Evolutionary conservation across 2,888 invertebrate species (phyloP), one percentile per base, ranked within the genome.

Genomic region (Noctua pronuba): DNA sequence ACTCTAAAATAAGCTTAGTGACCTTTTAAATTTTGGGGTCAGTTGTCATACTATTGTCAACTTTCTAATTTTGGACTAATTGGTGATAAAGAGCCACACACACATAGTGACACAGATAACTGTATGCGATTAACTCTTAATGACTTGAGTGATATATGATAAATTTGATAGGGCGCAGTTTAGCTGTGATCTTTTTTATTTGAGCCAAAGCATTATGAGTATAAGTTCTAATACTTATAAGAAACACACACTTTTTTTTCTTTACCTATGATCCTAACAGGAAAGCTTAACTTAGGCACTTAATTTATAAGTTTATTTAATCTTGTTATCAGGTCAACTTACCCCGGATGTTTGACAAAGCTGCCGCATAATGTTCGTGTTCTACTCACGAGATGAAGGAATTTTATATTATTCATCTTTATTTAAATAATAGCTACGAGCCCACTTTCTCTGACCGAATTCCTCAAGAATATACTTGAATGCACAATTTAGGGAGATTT

Each of bases 381-480:
- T 87, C 84, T 91, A 84, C 81, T 88, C 35, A 92, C 24, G 77
- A 92, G 73, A 65, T 91, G 87, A 73, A 91, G 73, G 80, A 93
- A 87, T 82, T 86, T 89, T 74, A 91, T 88, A 70, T 86, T 89
- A 90, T 92, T 93, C 94, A 94, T 94, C 73, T 89, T 92, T 70
- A 73, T 67, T 49, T 80, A 80, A 81, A 79, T 80, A 73, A 60
- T 79, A 75, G 84, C 83, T 78, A 82, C 75, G 86, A 75, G 75
- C 82, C 64, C 80, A 90, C 93, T 94, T 94, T 93, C 93, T 90
- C 92, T 92, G 91, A 91, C 90, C 90, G 90, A 92, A 88, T 91
- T 93, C 74, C 16, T 73, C 35, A 24, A 21, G 21, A 64, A 49
- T 67, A 62, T 11, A 71, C 11, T 55, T 31, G 46, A 60, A 11